These are phyloP conservation scores for Engraulis encrasicolus DNA, from an alignment of 2,113 vertebrate genomes.

Conservation along the genomic window DNA sequence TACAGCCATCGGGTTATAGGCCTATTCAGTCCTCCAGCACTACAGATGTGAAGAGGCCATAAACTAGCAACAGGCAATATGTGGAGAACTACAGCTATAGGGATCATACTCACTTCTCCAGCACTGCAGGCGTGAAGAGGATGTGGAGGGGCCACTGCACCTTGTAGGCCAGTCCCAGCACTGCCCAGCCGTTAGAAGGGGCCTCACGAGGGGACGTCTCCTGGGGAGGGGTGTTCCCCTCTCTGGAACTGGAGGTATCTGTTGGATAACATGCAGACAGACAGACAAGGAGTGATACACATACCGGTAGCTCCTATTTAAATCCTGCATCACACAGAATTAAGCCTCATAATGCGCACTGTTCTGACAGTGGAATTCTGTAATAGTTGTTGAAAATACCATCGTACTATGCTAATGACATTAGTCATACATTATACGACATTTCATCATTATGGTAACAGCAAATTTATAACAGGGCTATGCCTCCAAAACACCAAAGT, in stretches of 20 bases:
- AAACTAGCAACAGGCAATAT: too few species aligned
- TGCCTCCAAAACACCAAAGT: too few species aligned
- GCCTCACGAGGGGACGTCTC: slow-evolving; percentile 91
- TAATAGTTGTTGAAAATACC: too few species aligned
- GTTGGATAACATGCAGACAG: slow-evolving; percentile 25
- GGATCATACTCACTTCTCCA: slow-evolving; percentile 87
- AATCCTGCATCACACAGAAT: background rate
- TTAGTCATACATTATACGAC: too few species aligned
- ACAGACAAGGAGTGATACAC: background rate
- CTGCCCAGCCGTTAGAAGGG: slow-evolving; percentile 92
- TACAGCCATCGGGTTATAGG: too few species aligned
- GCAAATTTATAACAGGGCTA: too few species aligned
- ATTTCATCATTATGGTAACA: too few species aligned
- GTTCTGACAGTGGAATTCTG: too few species aligned
- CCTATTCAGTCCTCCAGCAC: too few species aligned
- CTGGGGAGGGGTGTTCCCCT: slow-evolving; percentile 83
- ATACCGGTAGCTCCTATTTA: background rate
- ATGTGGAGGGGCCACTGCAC: slow-evolving; percentile 98
- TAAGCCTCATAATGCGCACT: too few species aligned
- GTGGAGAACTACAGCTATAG: background rate
- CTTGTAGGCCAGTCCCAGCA: slow-evolving; percentile 93
- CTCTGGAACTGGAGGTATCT: slow-evolving; percentile 84
- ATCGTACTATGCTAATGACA: too few species aligned
- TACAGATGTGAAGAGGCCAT: too few species aligned
- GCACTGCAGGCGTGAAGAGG: slow-evolving; percentile 93